These are phyloP conservation scores for Megathymus violae DNA, from an alignment of 1,140 invertebrate species.

Conservation along the genomic window DNA sequence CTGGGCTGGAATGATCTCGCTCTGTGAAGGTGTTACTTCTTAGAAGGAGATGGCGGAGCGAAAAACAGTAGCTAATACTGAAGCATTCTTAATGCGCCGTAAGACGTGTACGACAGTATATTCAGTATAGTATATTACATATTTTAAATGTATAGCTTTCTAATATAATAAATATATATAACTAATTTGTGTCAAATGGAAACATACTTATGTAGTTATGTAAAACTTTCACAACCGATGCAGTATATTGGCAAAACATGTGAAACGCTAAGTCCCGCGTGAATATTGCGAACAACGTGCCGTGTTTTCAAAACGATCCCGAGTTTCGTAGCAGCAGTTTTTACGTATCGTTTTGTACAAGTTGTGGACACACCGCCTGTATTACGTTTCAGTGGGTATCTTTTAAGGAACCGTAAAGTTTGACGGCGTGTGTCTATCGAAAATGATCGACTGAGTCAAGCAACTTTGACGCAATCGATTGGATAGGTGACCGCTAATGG, in stretches of 20 bases:
- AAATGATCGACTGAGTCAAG: neutral
- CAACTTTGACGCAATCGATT: no score
- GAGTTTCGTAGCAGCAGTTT: neutral
- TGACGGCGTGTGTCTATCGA: neutral
- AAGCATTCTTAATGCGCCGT: no score
- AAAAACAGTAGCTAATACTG: no score
- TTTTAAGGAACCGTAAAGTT: neutral
- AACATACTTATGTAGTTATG: neutral
- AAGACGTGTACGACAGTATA: no score
- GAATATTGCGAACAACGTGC: neutral
- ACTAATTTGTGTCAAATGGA: neutral
- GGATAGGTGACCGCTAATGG: no score
- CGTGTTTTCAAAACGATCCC: neutral
- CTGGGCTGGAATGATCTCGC: no score
- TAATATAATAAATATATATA: no score
- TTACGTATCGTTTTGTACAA: neutral
- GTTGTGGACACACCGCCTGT: neutral
- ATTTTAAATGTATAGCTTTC: no score
- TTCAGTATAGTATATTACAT: no score
- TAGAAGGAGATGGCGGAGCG: no score
- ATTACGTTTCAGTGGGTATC: neutral
- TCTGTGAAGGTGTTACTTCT: no score
- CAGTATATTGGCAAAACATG: neutral
- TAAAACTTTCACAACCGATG: neutral
- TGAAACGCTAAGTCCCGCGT: neutral